Evolutionary conservation across 2,797 vertebrate genomes (phyloP), one percentile per base, ranked within the genome.

Genomic region (Helostoma temminkii): DNA sequence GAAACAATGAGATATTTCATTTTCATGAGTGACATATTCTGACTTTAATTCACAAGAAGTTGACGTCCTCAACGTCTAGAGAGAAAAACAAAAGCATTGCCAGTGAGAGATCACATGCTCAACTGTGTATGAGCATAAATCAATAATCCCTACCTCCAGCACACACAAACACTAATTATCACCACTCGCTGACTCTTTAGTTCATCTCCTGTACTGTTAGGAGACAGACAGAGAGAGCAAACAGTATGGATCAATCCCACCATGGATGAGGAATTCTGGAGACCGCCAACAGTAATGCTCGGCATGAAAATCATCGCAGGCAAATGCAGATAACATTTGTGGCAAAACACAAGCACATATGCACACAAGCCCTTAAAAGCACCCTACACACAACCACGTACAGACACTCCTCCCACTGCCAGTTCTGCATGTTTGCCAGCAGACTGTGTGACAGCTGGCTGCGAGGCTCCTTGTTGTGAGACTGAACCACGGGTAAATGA

Each of bases 401-500:
- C n/a, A 61, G 46, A 9, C 9, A 9, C 36, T 28, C 56, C 24
- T 53, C 54, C 64, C 14, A 2, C 49, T 39, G 28, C 53, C 21
- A 30, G 46, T 0, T 21, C 6, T 49, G 32, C 32, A 2, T 84
- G 70, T 85, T 78, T 83, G 66, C 74, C 66, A 63, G 70, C 78
- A 66, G 69, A 39, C 55, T 48, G 74, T 56, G 79, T 70, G 79
- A 81, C 87, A 88, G 83, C 88, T 90, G 83, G 66, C 45, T 1
- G 36, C n/a, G 39, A 71, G 42, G 74, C 80, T 81, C 43, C 3
- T 1, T 67, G 76, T 70, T 78, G 80, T 71, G 65, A 21, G 49
- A 74, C 41, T 71, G 70, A 82, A 66, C 74, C 39, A 15, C 39
- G 4, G 64, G 78, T 89, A 89, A 93, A 93, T 93, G 84, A 88